phyloP scores from a whole-genome alignment of 2,888 invertebrate species.

The Liposcelis brunnea region DNA sequence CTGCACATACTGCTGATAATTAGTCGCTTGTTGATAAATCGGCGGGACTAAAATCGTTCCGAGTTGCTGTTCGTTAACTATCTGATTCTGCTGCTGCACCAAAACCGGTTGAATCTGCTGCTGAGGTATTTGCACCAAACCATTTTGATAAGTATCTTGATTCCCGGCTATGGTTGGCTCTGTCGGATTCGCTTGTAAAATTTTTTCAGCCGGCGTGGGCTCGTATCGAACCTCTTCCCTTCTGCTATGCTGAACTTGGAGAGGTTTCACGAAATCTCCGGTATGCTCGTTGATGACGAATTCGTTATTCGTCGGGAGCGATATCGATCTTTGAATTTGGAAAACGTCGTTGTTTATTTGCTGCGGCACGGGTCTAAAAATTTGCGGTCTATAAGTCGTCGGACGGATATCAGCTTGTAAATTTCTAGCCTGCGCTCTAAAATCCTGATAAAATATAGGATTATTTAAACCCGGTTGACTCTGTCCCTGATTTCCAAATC shows the following conservation, averaged over 20 bases:
- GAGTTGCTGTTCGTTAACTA: conserved; percentile 9
- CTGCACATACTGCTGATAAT: conserved; percentile 11
- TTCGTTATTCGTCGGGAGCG: conserved; percentile 3
- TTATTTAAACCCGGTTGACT: background rate
- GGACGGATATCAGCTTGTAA: background rate
- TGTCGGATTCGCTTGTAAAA: conserved; percentile 2
- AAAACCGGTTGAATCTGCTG: background rate
- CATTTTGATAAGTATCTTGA: background rate
- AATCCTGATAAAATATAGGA: conserved; percentile 4
- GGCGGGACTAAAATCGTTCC: conserved; percentile 2
- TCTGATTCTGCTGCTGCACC: background rate
- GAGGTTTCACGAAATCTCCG: conserved; percentile 4
- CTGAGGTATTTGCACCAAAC: background rate
- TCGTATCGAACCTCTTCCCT: conserved; percentile 1
- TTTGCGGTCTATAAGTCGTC: conserved; percentile 2
- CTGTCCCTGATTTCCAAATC: background rate
- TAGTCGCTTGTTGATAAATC: conserved; percentile 8
- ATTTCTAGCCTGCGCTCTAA: background rate
- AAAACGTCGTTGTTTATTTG: background rate
- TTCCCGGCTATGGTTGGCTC: background rate
- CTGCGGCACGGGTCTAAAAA: background rate
- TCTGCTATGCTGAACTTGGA: conserved; percentile 1
- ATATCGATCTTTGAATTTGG: conserved; percentile 6
- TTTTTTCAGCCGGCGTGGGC: conserved; percentile 3
- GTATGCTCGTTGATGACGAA: conserved; percentile 6